Evolutionary conservation across 2,888 invertebrate species (phyloP).

Genomic region (Tetranychus piercei): DNA sequence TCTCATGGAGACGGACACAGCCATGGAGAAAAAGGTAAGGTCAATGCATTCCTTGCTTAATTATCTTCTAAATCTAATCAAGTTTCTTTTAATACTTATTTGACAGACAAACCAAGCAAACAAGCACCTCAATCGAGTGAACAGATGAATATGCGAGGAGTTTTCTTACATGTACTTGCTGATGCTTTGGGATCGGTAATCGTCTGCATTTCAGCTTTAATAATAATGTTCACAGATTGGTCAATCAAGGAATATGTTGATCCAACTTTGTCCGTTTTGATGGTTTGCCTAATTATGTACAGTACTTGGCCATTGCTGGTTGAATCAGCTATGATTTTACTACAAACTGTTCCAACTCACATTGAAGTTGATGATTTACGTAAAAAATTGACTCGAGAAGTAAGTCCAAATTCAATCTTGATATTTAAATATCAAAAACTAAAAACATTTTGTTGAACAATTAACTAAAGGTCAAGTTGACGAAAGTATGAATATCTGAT

Average conservation of each 20-base stretch:
- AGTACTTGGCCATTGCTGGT: constrained; percentile 79
- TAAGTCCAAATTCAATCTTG: constrained; percentile 16
- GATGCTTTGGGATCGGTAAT: constrained; percentile 90
- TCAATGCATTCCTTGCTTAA: background rate
- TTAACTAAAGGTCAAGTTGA: background rate
- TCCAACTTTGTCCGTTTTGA: constrained; percentile 59
- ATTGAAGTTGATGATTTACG: constrained; percentile 45
- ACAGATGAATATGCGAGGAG: constrained; percentile 98
- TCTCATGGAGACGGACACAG: background rate
- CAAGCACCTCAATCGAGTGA: constrained; percentile 18
- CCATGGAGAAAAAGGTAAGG: background rate
- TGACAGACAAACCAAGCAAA: constrained; percentile 37
- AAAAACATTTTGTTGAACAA: too few relatives aligned
- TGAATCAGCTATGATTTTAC: constrained; percentile 78
- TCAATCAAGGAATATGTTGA: constrained; percentile 59
- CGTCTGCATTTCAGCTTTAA: constrained; percentile 63
- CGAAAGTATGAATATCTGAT: background rate
- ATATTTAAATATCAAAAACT: background rate
- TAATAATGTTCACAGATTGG: constrained; percentile 57
- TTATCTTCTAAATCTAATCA: background rate
- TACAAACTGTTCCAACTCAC: constrained; percentile 96
- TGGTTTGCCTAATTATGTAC: constrained; percentile 65
- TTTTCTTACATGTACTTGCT: constrained; percentile 90
- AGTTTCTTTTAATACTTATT: too few relatives aligned
- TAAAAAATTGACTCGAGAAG: constrained; percentile 61